Percentiles rank a stretch among this genome's conserved stretches.
Conservation (phyloP, 2,888 invertebrate species). For the Calameuta pallipes region DNA sequence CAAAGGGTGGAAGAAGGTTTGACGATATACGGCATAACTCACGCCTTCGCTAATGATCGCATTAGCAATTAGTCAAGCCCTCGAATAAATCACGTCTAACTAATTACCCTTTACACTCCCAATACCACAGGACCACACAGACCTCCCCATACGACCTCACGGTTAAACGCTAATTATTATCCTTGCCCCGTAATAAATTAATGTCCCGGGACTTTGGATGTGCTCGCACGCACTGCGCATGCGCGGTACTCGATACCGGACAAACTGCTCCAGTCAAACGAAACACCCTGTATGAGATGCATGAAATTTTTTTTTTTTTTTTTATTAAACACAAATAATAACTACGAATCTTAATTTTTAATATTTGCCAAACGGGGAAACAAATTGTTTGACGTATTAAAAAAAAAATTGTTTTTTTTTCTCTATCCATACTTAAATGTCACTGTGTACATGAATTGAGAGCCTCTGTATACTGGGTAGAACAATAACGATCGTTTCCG, state of each 20-base stretch:
- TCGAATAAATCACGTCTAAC: constrained; percentile 52
- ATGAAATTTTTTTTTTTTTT: too few species aligned
- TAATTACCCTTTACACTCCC: constrained; percentile 52
- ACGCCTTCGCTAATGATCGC: constrained; percentile 44
- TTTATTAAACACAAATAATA: too few species aligned
- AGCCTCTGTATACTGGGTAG: background rate
- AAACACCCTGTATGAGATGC: background rate
- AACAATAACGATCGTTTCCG: background rate
- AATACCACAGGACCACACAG: constrained; percentile 42
- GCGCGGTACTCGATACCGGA: background rate
- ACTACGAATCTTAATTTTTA: background rate
- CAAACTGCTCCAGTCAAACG: background rate
- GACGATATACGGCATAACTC: constrained; percentile 13
- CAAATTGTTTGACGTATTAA: background rate
- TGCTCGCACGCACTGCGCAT: background rate
- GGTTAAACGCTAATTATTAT: constrained; percentile 57
- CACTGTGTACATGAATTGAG: background rate
- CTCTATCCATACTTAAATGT: background rate
- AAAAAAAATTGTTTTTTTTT: background rate
- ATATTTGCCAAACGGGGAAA: background rate
- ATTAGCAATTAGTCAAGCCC: constrained; percentile 49
- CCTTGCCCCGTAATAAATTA: constrained; percentile 51
- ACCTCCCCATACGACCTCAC: constrained; percentile 32
- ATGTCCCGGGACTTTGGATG: constrained; percentile 35
- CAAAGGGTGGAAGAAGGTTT: constrained; percentile 9